A percentile compares a stretch with the other conserved stretches of the same genome.
Conservation (phyloP, 2,888 invertebrate species). For the Lamellibrachia columna region DNA sequence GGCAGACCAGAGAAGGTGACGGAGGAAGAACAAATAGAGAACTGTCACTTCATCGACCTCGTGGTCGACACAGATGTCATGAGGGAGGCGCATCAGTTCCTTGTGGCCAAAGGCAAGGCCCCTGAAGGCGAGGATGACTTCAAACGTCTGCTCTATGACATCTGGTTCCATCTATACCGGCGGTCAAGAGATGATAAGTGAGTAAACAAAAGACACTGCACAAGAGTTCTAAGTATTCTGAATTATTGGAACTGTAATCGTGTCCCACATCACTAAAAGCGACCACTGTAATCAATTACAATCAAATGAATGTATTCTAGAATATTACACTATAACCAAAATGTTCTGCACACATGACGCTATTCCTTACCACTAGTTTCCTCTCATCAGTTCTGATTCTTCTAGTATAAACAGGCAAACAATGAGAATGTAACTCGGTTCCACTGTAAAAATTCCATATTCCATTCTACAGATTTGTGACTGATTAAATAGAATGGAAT, state of each 20-base stretch:
- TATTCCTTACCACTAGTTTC: background rate
- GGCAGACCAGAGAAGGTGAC: slow-evolving; percentile 59
- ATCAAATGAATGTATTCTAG: no score
- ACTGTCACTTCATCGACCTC: slow-evolving; percentile 57
- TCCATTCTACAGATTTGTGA: background rate
- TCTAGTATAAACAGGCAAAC: no score
- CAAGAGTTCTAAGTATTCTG: no score
- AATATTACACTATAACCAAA: no score
- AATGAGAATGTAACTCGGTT: no score
- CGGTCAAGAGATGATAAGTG: slow-evolving; percentile 56
- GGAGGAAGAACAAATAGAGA: slow-evolving; percentile 58
- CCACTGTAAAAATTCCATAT: no score
- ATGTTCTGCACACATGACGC: background rate
- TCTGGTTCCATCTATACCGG: slow-evolving; percentile 63
- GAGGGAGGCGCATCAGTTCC: slow-evolving; percentile 60
- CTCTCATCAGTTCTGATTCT: background rate
- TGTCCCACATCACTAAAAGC: no score
- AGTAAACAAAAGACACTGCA: background rate
- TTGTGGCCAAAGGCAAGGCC: slow-evolving; percentile 53
- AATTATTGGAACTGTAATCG: no score
- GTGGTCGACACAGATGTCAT: slow-evolving; percentile 62
- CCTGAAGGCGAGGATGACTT: slow-evolving; percentile 53
- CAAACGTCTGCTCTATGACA: slow-evolving; percentile 56
- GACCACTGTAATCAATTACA: no score
- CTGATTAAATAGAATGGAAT: background rate